Evolutionary conservation across 2,113 vertebrate genomes (phyloP), one percentile per base, ranked within the genome.

Genomic region (Miniopterus natalensis): DNA sequence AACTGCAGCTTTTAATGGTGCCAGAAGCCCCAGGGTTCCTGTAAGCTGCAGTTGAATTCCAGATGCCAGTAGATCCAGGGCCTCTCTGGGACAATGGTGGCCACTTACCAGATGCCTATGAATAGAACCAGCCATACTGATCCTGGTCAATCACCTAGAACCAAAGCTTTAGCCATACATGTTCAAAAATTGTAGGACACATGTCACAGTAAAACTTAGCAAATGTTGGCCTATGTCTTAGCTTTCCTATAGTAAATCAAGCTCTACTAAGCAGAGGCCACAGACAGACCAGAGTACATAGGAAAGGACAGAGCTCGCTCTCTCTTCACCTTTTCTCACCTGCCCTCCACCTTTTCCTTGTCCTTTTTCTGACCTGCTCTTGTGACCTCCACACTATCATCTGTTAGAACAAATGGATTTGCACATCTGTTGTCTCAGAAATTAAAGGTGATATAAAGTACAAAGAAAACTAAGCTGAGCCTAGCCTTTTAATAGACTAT

Each of bases 361-460:
- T 78, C 51, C 12, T 78, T 74, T 66, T 55, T 36, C 8, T 92
- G 6, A 3, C 40, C 57, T 66, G 6, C 23, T 91, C 5, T 81
- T 61, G 0, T 55, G 49, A 73, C 15, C 18, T 80, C 53, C 42
- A 36, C 12, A 7, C 45, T 77, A 14, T 42, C 53, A 65, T 57
- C 74, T 83, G 3, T 83, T 89, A 29, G 68, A 86, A 84, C 59
- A 93, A 87, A 92, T 42, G 11, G 55, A 49, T 70, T 80, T 84
- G 42, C 45, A 36, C 4, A 63, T 66, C 49, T 95, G 6, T 81
- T 71, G 59, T 94, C 55, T 90, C 66, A 65, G 51, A 90, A 71
- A 66, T 81, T 78, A 87, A 92, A 97, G 3, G 40, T 63, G 15
- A 20, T 88, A 15, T 80, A 90, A 95, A 4, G 4, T 66, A 55